Conservation (phyloP, 2,797 vertebrate species). For the Lycodopsis pacificus region DNA sequence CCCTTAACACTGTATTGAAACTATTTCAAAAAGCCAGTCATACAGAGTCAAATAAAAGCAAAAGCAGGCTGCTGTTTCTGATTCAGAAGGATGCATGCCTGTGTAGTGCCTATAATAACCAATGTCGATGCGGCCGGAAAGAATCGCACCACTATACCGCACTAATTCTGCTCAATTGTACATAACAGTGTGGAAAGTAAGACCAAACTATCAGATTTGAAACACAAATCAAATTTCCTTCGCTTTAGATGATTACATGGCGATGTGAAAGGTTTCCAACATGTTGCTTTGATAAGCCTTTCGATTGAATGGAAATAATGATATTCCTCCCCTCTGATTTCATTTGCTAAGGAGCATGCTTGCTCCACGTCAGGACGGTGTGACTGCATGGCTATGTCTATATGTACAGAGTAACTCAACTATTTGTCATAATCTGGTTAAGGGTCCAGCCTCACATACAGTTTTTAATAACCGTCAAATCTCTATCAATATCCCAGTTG, state of each 20-base stretch:
- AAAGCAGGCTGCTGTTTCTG: background rate
- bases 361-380: conserved; percentile 11
- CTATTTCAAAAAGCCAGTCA: background rate
- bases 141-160: background rate
- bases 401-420: conserved; percentile 8
- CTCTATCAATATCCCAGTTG: background rate
- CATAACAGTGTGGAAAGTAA: conserved; percentile 42
- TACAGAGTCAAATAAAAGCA: background rate
- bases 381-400: conserved; percentile 12
- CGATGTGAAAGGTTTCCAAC: conserved; percentile 28
- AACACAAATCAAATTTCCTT: conserved; percentile 50
- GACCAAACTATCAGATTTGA: conserved; percentile 52
- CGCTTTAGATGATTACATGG: conserved; percentile 44
- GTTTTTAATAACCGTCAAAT: conserved; percentile 32
- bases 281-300: conserved; percentile 38
- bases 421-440: conserved; percentile 24
- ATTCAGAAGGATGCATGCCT: conserved; percentile 6
- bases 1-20: background rate
- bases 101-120: conserved; percentile 10
- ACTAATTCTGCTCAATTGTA: conserved; percentile 37
- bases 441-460: conserved; percentile 8
- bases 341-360: conserved; percentile 20
- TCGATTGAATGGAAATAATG: conserved; percentile 51
- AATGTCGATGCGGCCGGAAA: conserved; percentile 12
- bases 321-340: conserved; percentile 34